Base-by-base conservation (phyloP, 2,888 invertebrate genomes). In the Pachymerium ferrugineum region DNA sequence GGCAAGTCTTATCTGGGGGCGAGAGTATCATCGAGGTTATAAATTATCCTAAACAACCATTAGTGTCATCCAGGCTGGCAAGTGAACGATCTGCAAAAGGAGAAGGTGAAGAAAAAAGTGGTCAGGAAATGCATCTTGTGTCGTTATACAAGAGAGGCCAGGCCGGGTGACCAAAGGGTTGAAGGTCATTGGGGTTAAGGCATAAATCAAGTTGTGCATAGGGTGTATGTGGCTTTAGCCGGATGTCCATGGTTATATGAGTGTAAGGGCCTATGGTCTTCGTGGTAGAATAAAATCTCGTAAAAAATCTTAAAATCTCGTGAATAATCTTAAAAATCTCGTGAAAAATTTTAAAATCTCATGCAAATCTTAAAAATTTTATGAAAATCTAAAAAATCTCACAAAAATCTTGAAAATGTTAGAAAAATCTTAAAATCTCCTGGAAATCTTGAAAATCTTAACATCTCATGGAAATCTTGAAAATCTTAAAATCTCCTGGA, bases 41-140 rank as follows among this genome's bases (percentile, higher is more conserved):
- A 30, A 70, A 70, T 70, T 33, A 33, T 70, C 70, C 70, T 70
- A 70, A 70, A 70, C 70, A 70, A 33, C 70, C 70, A 70, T 70
- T 70, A 70, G 22, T 70, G 70, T 70, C 70, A 33, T 29, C 30
- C 70, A 30, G 31, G n/a, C 16, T 30, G 31, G 31, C 25, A 68
- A n/a, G 42, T 42, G 42, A 42, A 42, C 42, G 42, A 42, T 42
- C 42, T 42, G 16, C 42, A 47, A 47, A 47, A 47, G 47, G 47
- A 47, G 22, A 47, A 47, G 47, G 47, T 47, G 47, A 47, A 47
- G 47, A 47, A 47, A 47, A 47, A 47, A 47, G 47, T 47, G 47
- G 47, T 16, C 47, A 47, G 47, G 47, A 47, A 47, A 47, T 47
- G 47, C 47, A 47, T 47, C 47, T 47, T 47, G n/a, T 47, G 47